A percentile compares a stretch with the other conserved stretches of the same genome.
These are phyloP conservation scores for Sciurus vulgaris DNA, from an alignment of 2,797 vertebrate genomes.

Conservation along the genomic window DNA sequence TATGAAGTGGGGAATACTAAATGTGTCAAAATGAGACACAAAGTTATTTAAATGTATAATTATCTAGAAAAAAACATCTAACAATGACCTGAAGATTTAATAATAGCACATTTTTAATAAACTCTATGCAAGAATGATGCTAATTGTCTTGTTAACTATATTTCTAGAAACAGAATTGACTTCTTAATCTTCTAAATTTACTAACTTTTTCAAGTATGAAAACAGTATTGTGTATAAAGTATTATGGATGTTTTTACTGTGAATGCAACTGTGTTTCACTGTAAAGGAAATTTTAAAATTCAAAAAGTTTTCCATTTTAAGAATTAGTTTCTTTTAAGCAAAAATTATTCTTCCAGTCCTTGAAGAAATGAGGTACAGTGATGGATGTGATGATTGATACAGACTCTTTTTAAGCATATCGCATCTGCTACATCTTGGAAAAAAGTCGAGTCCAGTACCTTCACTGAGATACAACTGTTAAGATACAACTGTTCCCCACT, in stretches of 20 bases:
- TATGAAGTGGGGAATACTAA: slow-evolving; percentile 26
- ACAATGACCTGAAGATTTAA: slow-evolving; percentile 1
- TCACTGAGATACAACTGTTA: slow-evolving; percentile 10
- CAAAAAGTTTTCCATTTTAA: not conserved
- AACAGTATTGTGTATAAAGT: too few species aligned
- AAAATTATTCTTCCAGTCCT: slow-evolving; percentile 43
- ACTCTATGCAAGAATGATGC: not conserved
- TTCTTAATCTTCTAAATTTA: slow-evolving; percentile 8
- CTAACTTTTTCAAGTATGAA: not conserved
- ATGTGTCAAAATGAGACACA: slow-evolving; percentile 43
- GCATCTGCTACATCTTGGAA: slow-evolving; percentile 24
- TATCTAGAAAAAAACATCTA: slow-evolving; percentile 43
- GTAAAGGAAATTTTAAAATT: slow-evolving; percentile 41
- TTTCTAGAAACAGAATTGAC: slow-evolving; percentile 44
- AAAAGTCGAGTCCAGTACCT: not conserved
- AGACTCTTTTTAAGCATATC: not conserved
- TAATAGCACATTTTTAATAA: slow-evolving; percentile 35
- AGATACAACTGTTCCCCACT: slow-evolving; percentile 22
- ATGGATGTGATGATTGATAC: not conserved
- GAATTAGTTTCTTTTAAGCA: slow-evolving; percentile 57
- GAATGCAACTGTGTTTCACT: slow-evolving; percentile 10
- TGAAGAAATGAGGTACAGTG: slow-evolving; percentile 47
- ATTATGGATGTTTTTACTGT: not conserved
- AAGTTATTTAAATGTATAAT: slow-evolving; percentile 47
- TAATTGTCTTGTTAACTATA: slow-evolving; percentile 33